Conservation (phyloP, 2,113 vertebrate species). For the Otolemur garnettii region DNA sequence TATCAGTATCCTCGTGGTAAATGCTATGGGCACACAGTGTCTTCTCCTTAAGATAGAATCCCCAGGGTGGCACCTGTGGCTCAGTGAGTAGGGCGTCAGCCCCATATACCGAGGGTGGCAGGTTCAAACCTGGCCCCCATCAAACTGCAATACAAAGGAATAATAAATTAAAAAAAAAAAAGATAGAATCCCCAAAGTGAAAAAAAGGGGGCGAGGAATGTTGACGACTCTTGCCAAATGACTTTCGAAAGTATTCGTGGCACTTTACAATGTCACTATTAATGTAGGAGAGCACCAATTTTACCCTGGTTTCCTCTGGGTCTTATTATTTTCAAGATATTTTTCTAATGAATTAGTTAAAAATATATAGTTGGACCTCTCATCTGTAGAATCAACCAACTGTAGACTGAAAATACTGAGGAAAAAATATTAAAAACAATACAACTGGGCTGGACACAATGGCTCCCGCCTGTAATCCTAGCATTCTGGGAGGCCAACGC, state of each 20-base stretch:
- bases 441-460: background rate
- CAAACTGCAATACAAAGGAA: too few relatives aligned
- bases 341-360: conserved; percentile 16
- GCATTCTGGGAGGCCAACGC: too few relatives aligned
- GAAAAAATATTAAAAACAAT: background rate
- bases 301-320: background rate
- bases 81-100: too few relatives aligned
- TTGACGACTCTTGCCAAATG: background rate
- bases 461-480: too few relatives aligned
- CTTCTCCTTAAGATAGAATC: background rate
- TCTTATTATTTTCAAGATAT: background rate
- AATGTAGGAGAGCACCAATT: rapidly evolving
- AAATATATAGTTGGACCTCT: background rate
- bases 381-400: background rate
- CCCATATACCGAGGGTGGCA: too few relatives aligned
- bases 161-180: too few relatives aligned
- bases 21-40: background rate
- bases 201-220: background rate
- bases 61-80: background rate
- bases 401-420: background rate
- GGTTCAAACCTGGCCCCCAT: too few relatives aligned
- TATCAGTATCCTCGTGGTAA: background rate
- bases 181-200: background rate
- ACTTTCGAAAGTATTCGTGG: background rate
- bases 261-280: background rate